Evolutionary conservation across 35 echinoderm and acorn worm genomes (phyloP).

Genomic region (Ptychodera flava): DNA sequence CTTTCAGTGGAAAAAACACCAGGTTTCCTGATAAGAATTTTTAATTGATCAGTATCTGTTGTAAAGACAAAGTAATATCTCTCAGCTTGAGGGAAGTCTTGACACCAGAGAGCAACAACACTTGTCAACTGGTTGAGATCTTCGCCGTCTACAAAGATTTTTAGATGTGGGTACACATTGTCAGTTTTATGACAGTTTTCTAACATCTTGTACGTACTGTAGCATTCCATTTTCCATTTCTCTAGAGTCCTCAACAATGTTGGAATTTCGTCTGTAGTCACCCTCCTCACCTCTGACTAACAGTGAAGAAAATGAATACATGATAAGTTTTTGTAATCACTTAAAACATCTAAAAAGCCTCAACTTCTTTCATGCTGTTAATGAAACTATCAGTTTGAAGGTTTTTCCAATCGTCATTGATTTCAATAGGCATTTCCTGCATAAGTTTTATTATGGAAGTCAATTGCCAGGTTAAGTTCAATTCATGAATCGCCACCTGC

Average conservation of each 20-base stretch:
- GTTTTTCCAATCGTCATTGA: no score
- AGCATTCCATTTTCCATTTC: background rate
- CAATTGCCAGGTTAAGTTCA: no score
- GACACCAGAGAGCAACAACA: background rate
- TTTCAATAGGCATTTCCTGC: no score
- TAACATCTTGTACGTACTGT: background rate
- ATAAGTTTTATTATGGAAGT: no score
- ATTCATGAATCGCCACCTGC: no score
- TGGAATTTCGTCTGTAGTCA: background rate
- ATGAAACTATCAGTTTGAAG: no score
- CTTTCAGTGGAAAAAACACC: no score
- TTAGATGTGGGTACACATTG: background rate
- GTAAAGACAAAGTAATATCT: background rate
- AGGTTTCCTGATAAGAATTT: background rate
- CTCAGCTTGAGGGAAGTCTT: background rate
- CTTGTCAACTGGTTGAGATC: background rate
- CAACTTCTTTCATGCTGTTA: no score
- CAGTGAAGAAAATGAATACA: no score
- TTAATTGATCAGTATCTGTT: background rate
- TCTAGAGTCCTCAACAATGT: background rate
- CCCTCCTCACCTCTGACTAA: no score
- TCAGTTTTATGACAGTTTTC: background rate
- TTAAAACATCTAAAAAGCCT: no score
- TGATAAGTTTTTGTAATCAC: no score
- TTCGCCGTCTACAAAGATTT: background rate